Conservation (phyloP, 2,113 vertebrate species). For the Corythornis cristatus region DNA sequence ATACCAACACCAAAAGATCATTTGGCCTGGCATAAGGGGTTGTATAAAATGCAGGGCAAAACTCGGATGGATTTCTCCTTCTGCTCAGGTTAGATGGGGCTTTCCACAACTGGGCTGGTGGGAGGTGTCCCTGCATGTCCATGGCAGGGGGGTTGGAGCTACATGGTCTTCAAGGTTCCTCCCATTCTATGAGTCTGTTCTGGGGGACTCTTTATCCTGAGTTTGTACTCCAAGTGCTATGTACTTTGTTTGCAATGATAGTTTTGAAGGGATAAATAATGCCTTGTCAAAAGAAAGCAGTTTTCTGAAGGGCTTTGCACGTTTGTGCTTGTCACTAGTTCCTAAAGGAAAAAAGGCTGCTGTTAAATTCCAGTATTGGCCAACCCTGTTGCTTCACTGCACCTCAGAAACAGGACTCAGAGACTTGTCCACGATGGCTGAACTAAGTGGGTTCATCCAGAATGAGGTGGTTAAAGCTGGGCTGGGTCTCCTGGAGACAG, state of each 20-base stretch:
- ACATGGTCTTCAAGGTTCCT: too few species aligned
- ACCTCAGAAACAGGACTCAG: background rate
- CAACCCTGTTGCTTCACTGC: background rate
- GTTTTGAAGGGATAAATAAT: background rate
- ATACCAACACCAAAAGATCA: background rate
- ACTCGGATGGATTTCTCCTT: background rate
- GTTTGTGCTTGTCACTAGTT: background rate
- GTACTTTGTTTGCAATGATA: background rate
- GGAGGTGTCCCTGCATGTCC: too few species aligned
- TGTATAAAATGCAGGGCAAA: background rate
- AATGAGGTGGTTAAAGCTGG: background rate
- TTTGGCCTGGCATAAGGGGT: background rate
- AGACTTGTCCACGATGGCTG: background rate
- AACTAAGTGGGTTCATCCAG: background rate
- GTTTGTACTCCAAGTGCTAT: background rate
- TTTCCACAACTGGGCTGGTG: too few species aligned
- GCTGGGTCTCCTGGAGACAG: background rate
- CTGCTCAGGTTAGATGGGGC: background rate
- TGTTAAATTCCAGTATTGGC: background rate
- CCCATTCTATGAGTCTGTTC: background rate
- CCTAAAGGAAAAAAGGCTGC: background rate
- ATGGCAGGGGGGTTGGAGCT: too few species aligned
- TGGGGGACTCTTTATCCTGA: background rate
- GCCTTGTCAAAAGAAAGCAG: background rate
- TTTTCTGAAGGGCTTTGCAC: background rate